A percentile compares a stretch with the other conserved stretches of the same genome.
Conservation (phyloP, 2,797 vertebrate species). For the Heliangelus exortis region DNA sequence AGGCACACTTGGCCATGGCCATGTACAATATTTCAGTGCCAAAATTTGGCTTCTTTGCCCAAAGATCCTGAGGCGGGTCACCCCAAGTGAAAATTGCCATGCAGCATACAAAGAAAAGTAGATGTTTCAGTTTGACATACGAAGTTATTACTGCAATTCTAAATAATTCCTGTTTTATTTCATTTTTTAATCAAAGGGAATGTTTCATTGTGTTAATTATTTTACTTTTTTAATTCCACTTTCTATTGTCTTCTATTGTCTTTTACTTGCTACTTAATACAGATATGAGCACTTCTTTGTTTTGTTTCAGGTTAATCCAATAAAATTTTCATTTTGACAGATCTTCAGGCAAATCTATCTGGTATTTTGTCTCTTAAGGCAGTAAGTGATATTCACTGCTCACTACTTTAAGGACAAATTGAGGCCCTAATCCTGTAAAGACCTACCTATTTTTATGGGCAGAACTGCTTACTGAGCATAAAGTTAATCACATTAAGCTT, state of each 20-base stretch:
- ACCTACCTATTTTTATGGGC: slow-evolving; percentile 47
- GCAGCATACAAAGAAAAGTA: not conserved
- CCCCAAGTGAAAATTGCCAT: not conserved
- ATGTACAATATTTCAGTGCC: not conserved
- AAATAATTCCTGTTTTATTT: slow-evolving; percentile 25
- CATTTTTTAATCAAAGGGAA: slow-evolving; percentile 21
- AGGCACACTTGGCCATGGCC: not conserved
- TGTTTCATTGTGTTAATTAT: not conserved
- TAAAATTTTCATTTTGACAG: slow-evolving; percentile 24
- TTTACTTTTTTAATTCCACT: not conserved
- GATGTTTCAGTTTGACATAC: not conserved
- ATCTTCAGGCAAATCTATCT: slow-evolving; percentile 12
- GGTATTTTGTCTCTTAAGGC: slow-evolving; percentile 21
- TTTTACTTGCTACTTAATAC: not conserved
- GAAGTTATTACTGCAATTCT: not conserved
- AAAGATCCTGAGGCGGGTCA: not conserved
- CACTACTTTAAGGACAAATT: slow-evolving; percentile 35
- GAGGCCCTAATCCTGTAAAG: slow-evolving; percentile 56
- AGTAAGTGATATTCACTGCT: slow-evolving; percentile 18
- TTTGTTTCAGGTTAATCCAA: slow-evolving; percentile 22
- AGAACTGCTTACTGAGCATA: slow-evolving; percentile 61
- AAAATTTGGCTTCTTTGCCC: not conserved
- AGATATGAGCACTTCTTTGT: not conserved
- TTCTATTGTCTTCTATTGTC: not conserved
- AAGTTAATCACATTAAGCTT: slow-evolving; percentile 66